phyloP scores from a whole-genome alignment of 1,140 invertebrate genomes.

The Leguminivora glycinivorella region DNA sequence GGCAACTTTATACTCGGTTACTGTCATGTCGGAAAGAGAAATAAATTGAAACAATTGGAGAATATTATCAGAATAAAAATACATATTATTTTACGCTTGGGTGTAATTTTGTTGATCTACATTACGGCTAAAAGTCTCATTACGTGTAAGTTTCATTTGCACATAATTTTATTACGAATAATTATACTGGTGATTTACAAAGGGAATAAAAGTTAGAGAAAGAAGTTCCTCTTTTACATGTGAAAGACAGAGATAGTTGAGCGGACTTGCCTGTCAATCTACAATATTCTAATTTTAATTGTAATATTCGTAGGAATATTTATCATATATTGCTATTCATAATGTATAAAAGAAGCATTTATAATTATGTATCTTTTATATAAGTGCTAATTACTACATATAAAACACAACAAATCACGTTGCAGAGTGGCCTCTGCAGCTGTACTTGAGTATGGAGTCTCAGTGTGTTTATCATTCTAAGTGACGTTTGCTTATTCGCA shows the following conservation, averaged over 20 bases:
- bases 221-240: slow-evolving; percentile 1
- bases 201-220: slow-evolving; percentile 26
- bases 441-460: slow-evolving; percentile 19
- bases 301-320: slow-evolving; percentile 5
- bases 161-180: background rate
- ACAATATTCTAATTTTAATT: slow-evolving; percentile 26
- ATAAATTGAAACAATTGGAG: slow-evolving; percentile 48
- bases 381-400: background rate
- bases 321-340: background rate
- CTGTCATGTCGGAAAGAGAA: slow-evolving; percentile 33
- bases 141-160: slow-evolving; percentile 17
- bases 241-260: slow-evolving; percentile 10
- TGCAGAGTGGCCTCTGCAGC: slow-evolving; percentile 18
- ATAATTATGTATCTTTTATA: background rate
- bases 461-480: slow-evolving; percentile 24
- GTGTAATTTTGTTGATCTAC: background rate
- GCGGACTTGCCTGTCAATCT: slow-evolving; percentile 14
- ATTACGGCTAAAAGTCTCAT: slow-evolving; percentile 2
- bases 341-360: background rate
- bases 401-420: background rate
- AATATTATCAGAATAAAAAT: slow-evolving; percentile 39
- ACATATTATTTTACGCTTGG: slow-evolving; percentile 30
- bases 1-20: background rate
- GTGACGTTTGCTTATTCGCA: slow-evolving; percentile 19
- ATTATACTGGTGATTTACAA: slow-evolving; percentile 19